Percentiles rank a stretch among this genome's conserved stretches.
Evolutionary conservation across 2,113 vertebrate species (phyloP).

Genomic region (Nipponia nippon): DNA sequence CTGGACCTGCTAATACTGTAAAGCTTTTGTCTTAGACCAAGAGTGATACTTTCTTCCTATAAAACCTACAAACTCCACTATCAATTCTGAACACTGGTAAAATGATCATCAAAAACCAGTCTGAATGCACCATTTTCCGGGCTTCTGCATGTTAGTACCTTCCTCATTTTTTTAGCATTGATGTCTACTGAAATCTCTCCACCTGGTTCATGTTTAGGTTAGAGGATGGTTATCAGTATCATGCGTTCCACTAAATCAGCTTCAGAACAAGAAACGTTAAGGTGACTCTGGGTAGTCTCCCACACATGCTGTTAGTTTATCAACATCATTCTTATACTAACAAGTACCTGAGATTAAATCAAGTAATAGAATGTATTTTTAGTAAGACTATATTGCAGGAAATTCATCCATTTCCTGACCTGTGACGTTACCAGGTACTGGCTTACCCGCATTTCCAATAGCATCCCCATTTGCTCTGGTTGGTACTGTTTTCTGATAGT

Average conservation of each 20-base stretch:
- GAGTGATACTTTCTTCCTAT: background rate
- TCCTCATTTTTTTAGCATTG: background rate
- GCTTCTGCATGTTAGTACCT: background rate
- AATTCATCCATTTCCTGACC: background rate
- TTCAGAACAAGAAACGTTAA: background rate
- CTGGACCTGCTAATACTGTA: background rate
- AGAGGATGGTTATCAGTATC: background rate
- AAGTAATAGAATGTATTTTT: background rate
- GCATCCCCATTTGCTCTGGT: background rate
- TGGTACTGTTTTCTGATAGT: background rate
- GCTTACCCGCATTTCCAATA: background rate
- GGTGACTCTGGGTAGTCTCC: background rate
- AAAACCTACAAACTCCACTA: background rate
- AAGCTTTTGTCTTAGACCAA: background rate
- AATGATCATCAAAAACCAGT: background rate
- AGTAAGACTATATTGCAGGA: background rate
- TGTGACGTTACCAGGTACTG: background rate
- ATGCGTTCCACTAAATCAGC: background rate
- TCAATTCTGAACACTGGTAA: background rate
- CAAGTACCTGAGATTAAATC: background rate
- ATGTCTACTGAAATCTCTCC: background rate
- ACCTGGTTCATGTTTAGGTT: background rate
- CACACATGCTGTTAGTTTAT: background rate
- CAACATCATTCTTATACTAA: background rate
- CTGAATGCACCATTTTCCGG: background rate